Base-by-base conservation (phyloP, 2,888 invertebrate species). In the Dastarcus helophoroides region DNA sequence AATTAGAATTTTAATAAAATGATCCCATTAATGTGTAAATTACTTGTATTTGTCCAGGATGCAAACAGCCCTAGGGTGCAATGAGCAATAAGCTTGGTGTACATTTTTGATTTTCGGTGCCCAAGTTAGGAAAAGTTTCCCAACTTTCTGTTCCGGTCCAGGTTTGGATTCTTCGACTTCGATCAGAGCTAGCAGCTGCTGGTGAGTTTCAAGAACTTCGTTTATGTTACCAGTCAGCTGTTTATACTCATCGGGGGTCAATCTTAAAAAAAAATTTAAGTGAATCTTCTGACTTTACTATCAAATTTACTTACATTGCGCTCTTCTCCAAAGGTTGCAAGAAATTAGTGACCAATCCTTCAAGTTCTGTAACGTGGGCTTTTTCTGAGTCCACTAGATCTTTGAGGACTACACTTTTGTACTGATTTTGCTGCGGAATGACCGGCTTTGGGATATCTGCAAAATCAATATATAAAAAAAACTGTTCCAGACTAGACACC, bases 41-140 rank as follows among this genome's bases (percentile, higher is more conserved):
- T 64, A 93, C 91, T 85, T 89, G 58, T 85, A 84, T 59, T 84
- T 84, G 60, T 93, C 93, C 46, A 98, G 70, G 47, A 95, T 78
- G 54, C 85, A 84, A 26, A 93, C 93, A 41, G 94, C 94, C 60
- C 79, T 76, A 1, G 97, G 97, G 70, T 98, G 97, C 43, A 88
- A 79, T 33, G 80, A 75, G 63, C 95, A 95, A 60, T 97, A 98
- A 8, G 71, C 68, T 51, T 81, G 79, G 58, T 95, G 90, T 7
- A 90, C 79, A 42, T 70, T 65, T 63, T 93, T 90, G 44, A 89
- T 72, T 52, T 73, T 71, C 11, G 84, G 77, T 3, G 88, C 88
- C 63, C 80, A 77, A 35, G 79, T 80, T 36, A 98, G 64, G 60
- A 97, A 94, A 7, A 93, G 66, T 44, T 86, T 89, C 2, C 98